These are phyloP conservation scores for Tetropium fuscum DNA, from an alignment of 2,888 invertebrate genomes.

Conservation along the genomic window DNA sequence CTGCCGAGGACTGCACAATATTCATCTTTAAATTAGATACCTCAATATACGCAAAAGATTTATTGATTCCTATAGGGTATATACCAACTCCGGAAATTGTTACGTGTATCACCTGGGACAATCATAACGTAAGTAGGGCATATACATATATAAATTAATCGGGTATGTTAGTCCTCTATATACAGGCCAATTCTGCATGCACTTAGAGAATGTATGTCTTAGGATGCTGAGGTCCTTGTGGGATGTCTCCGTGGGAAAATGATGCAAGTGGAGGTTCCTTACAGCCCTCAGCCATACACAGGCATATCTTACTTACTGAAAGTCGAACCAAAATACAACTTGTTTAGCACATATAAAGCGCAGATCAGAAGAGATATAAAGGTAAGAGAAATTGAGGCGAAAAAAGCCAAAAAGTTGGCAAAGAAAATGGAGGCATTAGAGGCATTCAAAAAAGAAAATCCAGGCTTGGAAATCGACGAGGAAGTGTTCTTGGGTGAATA, in stretches of 20 bases:
- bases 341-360: conserved; percentile 73
- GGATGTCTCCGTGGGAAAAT: conserved; percentile 71
- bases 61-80: conserved; percentile 76
- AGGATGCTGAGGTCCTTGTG: conserved; percentile 66
- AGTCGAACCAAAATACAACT: conserved; percentile 60
- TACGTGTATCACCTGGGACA: conserved; percentile 75
- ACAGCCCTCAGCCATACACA: conserved; percentile 64
- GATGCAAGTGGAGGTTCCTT: conserved; percentile 68
- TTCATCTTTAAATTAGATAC: conserved; percentile 72
- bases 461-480: conserved; percentile 72
- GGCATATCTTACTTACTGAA: conserved; percentile 65
- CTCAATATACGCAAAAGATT: conserved; percentile 53
- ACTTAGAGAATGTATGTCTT: too few species aligned
- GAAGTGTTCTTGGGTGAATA: conserved; percentile 73
- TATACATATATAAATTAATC: background rate
- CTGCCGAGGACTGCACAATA: conserved; percentile 76
- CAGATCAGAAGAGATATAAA: conserved; percentile 72
- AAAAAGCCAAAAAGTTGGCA: conserved; percentile 68
- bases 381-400: conserved; percentile 68
- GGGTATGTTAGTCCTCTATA: too few species aligned
- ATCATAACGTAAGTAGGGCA: conserved; percentile 34
- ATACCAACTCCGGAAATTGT: conserved; percentile 74
- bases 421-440: conserved; percentile 72
- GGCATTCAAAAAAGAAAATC: conserved; percentile 69
- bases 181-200: too few species aligned